These are phyloP conservation scores for Bombus confusus DNA, from an alignment of 1,140 invertebrate species.

Conservation along the genomic window DNA sequence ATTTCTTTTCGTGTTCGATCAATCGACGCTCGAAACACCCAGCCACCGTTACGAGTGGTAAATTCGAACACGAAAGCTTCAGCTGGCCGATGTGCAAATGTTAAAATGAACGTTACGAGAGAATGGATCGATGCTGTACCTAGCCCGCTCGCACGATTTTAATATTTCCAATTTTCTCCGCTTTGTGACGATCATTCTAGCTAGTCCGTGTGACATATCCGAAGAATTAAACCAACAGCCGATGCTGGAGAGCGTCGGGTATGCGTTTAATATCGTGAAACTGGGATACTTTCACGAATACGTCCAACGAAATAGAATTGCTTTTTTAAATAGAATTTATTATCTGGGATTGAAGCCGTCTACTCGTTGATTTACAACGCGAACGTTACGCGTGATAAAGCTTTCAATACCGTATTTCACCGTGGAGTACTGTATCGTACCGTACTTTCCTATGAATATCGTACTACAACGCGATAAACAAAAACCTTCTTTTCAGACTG, in stretches of 20 bases:
- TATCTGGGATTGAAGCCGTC: not conserved
- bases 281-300: no score
- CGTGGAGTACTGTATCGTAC: not conserved
- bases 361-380: not conserved
- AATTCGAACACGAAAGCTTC: not conserved
- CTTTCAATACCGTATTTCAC: not conserved
- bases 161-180: not conserved
- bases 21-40: not conserved
- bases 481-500: not conserved
- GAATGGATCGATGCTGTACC: not conserved
- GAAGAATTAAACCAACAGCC: not conserved
- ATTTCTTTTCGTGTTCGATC: not conserved
- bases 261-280: conserved; percentile 8
- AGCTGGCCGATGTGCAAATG: not conserved
- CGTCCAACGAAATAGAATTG: not conserved
- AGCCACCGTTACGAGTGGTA: no score
- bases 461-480: not conserved
- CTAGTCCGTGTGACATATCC: not conserved
- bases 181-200: not conserved
- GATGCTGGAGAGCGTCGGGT: no score
- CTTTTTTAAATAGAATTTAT: not conserved
- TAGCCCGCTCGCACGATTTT: not conserved
- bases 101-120: conserved; percentile 13
- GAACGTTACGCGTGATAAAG: not conserved
- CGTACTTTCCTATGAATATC: not conserved